Percentiles rank a stretch among this genome's conserved stretches.
Conservation (phyloP, 1,140 invertebrate genomes). For the Glossosoma conforme region DNA sequence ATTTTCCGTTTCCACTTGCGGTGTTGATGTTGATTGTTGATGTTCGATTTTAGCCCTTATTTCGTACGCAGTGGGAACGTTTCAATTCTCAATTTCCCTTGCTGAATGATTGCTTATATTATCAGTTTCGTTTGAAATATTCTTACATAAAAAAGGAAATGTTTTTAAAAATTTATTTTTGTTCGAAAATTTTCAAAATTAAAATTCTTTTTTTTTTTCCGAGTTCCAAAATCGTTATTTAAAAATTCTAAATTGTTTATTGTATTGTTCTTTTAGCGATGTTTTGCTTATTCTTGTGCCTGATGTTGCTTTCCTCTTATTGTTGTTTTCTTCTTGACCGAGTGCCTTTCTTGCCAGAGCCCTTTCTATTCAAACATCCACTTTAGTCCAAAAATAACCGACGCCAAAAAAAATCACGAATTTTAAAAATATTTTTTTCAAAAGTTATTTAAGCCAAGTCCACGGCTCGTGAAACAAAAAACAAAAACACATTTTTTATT, state of each 20-base stretch:
- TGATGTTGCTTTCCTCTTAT: constrained; percentile 24
- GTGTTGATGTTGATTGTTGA: no score
- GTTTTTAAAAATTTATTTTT: no score
- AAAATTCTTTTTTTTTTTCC: no score
- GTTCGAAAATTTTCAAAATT: no score
- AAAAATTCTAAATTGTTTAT: constrained; percentile 7
- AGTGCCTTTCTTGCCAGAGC: constrained; percentile 3
- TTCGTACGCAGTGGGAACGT: no score
- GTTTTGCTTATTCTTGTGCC: constrained; percentile 30
- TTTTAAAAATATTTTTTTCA: constrained; percentile 1
- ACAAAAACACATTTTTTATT: constrained; percentile 12
- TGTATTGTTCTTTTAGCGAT: constrained; percentile 19
- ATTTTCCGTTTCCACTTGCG: no score
- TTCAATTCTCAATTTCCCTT: no score
- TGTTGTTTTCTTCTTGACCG: constrained; percentile 13
- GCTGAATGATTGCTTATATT: no score
- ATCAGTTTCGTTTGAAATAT: no score
- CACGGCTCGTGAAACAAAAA: constrained; percentile 11
- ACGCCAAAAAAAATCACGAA: constrained; percentile 1
- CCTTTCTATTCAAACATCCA: background rate
- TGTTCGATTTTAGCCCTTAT: no score
- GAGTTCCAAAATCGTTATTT: no score
- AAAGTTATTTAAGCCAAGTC: constrained; percentile 16
- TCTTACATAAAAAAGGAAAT: no score
- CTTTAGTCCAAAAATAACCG: background rate